Conservation (phyloP, 1,140 invertebrate genomes). For the Stegodyphus mimosarum region DNA sequence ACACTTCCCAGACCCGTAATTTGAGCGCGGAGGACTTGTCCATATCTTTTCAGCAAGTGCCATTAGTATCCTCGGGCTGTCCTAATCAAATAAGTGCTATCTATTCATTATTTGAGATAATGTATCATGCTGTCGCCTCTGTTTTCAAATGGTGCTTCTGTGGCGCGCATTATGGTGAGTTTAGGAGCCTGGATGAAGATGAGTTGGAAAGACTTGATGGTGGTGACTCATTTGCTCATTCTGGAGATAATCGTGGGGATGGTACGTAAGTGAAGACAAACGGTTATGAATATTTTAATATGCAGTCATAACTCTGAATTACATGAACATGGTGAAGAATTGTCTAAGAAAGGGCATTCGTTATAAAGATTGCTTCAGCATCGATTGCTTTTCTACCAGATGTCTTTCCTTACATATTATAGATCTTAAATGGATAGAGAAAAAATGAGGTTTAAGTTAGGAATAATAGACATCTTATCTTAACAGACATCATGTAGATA, state of each 20-base stretch:
- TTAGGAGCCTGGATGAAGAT: too few species aligned
- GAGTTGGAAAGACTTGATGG: too few species aligned
- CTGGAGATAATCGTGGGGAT: neutral
- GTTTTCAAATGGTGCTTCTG: slow-evolving; percentile 1
- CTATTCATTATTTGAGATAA: slow-evolving; percentile 53
- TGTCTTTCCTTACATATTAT: too few species aligned
- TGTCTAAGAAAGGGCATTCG: neutral
- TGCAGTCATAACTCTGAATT: neutral
- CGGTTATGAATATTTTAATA: neutral
- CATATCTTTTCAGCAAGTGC: slow-evolving; percentile 49
- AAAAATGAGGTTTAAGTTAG: too few species aligned
- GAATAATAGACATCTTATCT: too few species aligned
- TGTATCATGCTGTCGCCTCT: slow-evolving; percentile 38
- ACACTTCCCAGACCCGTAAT: slow-evolving; percentile 10
- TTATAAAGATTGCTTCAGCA: too few species aligned
- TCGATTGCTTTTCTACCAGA: too few species aligned
- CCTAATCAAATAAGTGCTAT: slow-evolving; percentile 56
- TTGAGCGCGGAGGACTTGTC: neutral
- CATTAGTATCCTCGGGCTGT: slow-evolving; percentile 18
- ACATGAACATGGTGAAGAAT: neutral
- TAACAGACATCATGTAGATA: too few species aligned
- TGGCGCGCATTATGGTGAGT: too few species aligned
- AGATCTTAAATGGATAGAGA: too few species aligned
- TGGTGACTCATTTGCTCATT: neutral
- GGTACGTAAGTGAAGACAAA: neutral